Evolutionary conservation across 2,888 invertebrate species (phyloP).

Genomic region (Pachymerium ferrugineum): DNA sequence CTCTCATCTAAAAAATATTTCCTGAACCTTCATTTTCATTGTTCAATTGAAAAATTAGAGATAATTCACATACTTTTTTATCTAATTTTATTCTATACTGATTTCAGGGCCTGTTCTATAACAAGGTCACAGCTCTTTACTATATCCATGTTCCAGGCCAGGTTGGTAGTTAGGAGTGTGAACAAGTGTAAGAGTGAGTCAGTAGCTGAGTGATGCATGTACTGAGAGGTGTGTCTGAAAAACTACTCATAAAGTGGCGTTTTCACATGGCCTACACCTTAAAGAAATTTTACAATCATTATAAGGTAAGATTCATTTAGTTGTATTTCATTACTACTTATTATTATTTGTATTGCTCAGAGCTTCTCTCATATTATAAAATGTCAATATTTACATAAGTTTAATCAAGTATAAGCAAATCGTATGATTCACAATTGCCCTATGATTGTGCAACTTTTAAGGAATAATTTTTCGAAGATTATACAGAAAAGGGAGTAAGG

Average conservation of each 20-base stretch:
- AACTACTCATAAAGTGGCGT: not conserved
- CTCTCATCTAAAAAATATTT: not conserved
- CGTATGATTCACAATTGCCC: too few relatives aligned
- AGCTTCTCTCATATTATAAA: too few relatives aligned
- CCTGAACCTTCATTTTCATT: not conserved
- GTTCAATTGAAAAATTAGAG: not conserved
- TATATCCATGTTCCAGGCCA: not conserved
- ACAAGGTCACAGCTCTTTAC: slow-evolving; percentile 2
- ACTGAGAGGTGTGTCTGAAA: not conserved
- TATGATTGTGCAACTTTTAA: too few relatives aligned
- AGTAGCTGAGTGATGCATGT: slow-evolving; percentile 8
- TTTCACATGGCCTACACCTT: not conserved
- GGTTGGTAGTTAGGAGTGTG: not conserved
- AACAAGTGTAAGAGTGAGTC: slow-evolving; percentile 18
- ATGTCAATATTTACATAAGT: too few relatives aligned
- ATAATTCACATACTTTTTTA: not conserved
- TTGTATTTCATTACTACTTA: not conserved
- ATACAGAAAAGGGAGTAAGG: not conserved
- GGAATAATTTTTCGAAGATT: not conserved
- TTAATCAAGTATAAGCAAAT: too few relatives aligned
- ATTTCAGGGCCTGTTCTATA: not conserved
- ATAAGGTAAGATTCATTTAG: not conserved
- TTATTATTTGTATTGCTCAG: not conserved
- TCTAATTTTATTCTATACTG: not conserved
- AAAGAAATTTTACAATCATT: not conserved